Base-by-base conservation (phyloP, 2,888 invertebrate genomes). In the Hydroisotoma schaefferi region DNA sequence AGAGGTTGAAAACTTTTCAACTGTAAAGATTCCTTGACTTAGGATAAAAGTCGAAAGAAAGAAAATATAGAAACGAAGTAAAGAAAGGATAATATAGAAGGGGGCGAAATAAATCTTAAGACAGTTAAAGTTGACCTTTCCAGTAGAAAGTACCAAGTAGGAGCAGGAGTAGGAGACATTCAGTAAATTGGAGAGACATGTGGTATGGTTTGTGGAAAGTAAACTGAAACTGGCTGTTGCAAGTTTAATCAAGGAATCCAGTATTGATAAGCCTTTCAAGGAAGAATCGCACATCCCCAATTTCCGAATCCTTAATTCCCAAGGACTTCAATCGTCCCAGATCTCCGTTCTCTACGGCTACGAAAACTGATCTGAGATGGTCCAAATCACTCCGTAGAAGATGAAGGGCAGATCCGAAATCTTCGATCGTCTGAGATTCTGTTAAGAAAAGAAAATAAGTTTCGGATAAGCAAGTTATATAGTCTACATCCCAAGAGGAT, bases 391-490 rank as follows among this genome's bases (percentile, higher is more conserved):
- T 87, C 69, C 92, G 83, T 87, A 85, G 87, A 76, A 90, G 79
- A 75, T 90, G 88, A 46, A 90, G 79, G 20, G 89, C 88, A n/a
- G 88, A 88, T 37, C 90, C 90, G 76, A 94, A 94, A 78, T 94
- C 93, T 78, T 94, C 93, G 76, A 94, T 91, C 28, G 94, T 94
- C 80, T 93, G 93, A 23, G 93, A 94, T 81, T 94, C 94, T 89
- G 83, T 8, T 25, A 55, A 15, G 8, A 40, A 40, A 40, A n/a
- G n/a, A n/a, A n/a, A n/a, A n/a, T n/a, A n/a, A n/a, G n/a, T n/a
- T n/a, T n/a, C n/a, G n/a, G n/a, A n/a, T n/a, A n/a, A n/a, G n/a
- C n/a, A n/a, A n/a, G n/a, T n/a, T n/a, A n/a, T n/a, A n/a, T n/a
- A n/a, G n/a, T n/a, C n/a, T n/a, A n/a, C n/a, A n/a, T n/a, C n/a